Evolutionary conservation across 2,888 invertebrate genomes (phyloP), one percentile per base, ranked within the genome.

Genomic region (Volucella inflata): DNA sequence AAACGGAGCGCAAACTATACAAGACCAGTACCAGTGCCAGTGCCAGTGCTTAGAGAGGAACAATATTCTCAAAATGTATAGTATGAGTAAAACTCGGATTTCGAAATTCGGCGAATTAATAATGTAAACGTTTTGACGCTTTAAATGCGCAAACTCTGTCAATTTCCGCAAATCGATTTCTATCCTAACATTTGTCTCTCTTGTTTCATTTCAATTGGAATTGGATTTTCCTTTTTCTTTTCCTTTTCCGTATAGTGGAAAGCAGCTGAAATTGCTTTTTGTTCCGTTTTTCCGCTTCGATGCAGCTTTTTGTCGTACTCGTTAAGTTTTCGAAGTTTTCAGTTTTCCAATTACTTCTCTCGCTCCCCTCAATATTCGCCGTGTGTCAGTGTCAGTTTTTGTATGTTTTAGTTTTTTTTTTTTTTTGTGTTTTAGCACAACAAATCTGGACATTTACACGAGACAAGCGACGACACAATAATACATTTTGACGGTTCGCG

Each of bases 81-180:
- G 6, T n/a, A n/a, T n/a, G n/a, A n/a, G n/a, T n/a, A n/a, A n/a
- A n/a, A n/a, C n/a, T n/a, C n/a, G n/a, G n/a, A n/a, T n/a, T 30
- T 30, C 6, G 30, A 30, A 30, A 30, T 6, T 30, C 6, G 30
- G 30, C 30, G 60, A 81, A 81, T 85, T 81, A 81, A 81, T 85
- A 85, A 81, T 79, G 79, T 84, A 87, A 87, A 87, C 82, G 30
- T 6, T 4, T 30, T 30, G 30, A 30, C 30, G 87, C 81, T 88
- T 88, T 87, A 74, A 88, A 64, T 87, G 89, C 89, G 89, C 89
- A 88, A 74, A 87, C 89, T 88, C 89, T 74, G 77, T 88, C 87
- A 83, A 88, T 87, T 88, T 89, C 88, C 88, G 88, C 88, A 88
- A 89, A 89, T 89, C 89, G 89, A 89, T 89, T 85, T 55, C 76